Evolutionary conservation across 2,888 invertebrate genomes (phyloP).

Genomic region (Marronus borbonicus): DNA sequence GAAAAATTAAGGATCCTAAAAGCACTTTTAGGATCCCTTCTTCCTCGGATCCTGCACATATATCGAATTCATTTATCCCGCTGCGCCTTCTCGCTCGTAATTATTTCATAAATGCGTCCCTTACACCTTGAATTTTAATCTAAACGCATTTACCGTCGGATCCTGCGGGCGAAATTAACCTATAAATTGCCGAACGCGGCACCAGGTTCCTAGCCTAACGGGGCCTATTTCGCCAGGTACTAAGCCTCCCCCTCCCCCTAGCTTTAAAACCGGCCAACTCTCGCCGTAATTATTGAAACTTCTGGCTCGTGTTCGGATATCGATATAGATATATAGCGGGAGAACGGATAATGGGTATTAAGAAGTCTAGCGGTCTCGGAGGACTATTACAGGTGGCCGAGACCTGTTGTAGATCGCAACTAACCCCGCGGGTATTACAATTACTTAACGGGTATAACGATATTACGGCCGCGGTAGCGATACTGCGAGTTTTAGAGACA

Average conservation of each 20-base stretch:
- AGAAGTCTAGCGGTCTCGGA: not conserved
- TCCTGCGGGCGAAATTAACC: not conserved
- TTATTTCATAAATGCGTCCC: no score
- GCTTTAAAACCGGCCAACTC: not conserved
- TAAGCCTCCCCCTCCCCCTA: not conserved
- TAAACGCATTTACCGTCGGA: not conserved
- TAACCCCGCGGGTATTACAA: conserved; percentile 4
- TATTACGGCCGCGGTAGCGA: not conserved
- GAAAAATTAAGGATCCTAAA: no score
- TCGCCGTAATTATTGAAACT: conserved; percentile 4
- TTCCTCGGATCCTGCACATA: no score
- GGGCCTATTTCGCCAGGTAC: not conserved
- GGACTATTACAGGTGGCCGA: conserved; percentile 8
- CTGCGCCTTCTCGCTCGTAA: no score
- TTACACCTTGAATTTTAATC: no score
- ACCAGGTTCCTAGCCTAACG: no score
- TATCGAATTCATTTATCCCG: no score
- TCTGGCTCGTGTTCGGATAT: not conserved
- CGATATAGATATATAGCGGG: not conserved
- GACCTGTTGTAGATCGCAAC: not conserved
- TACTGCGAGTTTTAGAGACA: not conserved
- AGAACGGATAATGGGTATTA: conserved; percentile 2
- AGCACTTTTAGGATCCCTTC: no score
- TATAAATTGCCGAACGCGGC: not conserved
- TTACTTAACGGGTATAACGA: conserved; percentile 12